These are phyloP conservation scores for Hypolimnas misippus DNA, from an alignment of 2,888 invertebrate species.

Conservation along the genomic window DNA sequence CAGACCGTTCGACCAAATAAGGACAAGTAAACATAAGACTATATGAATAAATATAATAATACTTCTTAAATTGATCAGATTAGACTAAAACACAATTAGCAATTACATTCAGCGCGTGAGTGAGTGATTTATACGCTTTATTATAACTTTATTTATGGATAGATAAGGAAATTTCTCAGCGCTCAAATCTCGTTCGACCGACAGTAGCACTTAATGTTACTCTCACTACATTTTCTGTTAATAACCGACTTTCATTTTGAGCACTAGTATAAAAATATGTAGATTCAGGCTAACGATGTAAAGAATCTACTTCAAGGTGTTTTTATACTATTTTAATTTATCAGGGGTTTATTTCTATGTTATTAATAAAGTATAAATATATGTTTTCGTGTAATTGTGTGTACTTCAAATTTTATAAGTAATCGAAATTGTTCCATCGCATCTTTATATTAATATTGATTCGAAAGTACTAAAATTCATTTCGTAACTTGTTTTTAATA, in stretches of 20 bases:
- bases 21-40: too few species aligned
- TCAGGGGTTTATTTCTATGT: background rate
- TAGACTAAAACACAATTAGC: constrained; percentile 5
- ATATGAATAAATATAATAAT: too few species aligned
- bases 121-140: constrained; percentile 14
- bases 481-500: background rate
- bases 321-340: background rate
- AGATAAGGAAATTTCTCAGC: constrained; percentile 29
- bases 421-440: background rate
- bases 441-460: background rate
- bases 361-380: background rate
- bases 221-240: constrained; percentile 46
- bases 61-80: background rate
- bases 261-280: constrained; percentile 24
- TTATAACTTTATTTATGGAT: constrained; percentile 31
- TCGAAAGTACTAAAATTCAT: background rate
- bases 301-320: background rate
- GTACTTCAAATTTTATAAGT: background rate
- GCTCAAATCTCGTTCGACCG: constrained; percentile 35
- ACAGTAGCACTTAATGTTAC: constrained; percentile 39
- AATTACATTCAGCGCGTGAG: constrained; percentile 3
- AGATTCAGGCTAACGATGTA: constrained; percentile 11
- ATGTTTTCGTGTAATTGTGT: too few species aligned
- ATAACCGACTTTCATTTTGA: constrained; percentile 55
- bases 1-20: background rate